Base-by-base conservation (phyloP, 2,797 vertebrate genomes). In the Bovichtus diacanthus region DNA sequence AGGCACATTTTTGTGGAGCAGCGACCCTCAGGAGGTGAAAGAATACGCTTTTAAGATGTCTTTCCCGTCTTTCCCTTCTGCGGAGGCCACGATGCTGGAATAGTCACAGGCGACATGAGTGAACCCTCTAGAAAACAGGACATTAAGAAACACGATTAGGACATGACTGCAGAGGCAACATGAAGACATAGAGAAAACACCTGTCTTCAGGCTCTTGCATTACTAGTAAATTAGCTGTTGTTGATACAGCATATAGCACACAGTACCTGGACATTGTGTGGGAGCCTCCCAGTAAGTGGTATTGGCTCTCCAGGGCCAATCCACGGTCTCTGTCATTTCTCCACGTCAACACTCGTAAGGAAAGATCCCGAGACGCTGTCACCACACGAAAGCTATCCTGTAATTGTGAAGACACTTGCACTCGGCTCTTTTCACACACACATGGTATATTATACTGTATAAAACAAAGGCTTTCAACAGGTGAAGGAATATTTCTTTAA, bases 301-400 rank as follows among this genome's bases (percentile, higher is more conserved):
- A 96, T 47, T 82, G 93, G 83, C 95, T 94, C 74, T 93, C 91
- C 25, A 96, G 91, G 12, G 82, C 75, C 9, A 87, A 74, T 9
- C 83, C 69, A 9, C 61, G 64, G 9, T 94, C 93, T 56, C 36
- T 10, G 68, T 93, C 75, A 3, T 93, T 94, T 78, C 79, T 96
- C 93, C 95, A 96, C 0, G 80, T 68, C 3, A 94, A 84, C 19
- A 93, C 94, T 62, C 94, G 87, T 50, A 94, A 71, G 70, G 96
- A 96, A 25, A 96, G 88, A 50, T 96, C 96, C 54, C 70, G 82
- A 58, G 95, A 96, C 2, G 96, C 96, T 7, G 95, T 96, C 77
- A 96, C 91, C 70, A 95, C 94, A 3, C 75, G 77, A 56, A 95
- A 95, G 46, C 89, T 91, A 56, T 95, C 95, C 96, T 96, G 83